phyloP scores from a whole-genome alignment of 2,888 invertebrate genomes.

The Limnephilus marmoratus region DNA sequence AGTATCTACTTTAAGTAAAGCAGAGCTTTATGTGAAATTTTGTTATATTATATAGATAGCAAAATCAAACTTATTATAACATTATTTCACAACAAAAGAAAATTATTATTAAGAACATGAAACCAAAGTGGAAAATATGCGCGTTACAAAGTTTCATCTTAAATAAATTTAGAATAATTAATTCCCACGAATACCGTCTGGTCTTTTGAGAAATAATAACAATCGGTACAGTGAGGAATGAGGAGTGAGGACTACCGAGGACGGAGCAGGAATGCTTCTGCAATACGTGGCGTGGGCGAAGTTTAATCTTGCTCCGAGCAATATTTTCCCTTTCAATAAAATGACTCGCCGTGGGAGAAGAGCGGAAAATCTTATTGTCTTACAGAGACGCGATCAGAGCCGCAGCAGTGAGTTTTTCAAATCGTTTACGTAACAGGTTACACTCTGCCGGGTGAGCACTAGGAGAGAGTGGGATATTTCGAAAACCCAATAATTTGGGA shows the following conservation, averaged over 20 bases:
- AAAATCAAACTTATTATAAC: neutral
- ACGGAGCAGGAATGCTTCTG: neutral
- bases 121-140: slow-evolving; percentile 24
- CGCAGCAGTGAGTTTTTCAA: neutral
- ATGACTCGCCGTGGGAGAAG: slow-evolving; percentile 42
- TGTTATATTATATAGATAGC: neutral
- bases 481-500: too few relatives aligned
- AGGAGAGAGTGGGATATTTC: too few relatives aligned
- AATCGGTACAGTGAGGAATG: neutral
- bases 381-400: slow-evolving; percentile 7
- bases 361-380: slow-evolving; percentile 53
- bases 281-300: slow-evolving; percentile 15
- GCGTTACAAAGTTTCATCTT: neutral
- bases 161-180: slow-evolving; percentile 42
- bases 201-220: slow-evolving; percentile 8
- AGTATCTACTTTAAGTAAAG: neutral
- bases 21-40: neutral
- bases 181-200: slow-evolving; percentile 11
- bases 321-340: slow-evolving; percentile 58
- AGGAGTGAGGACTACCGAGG: too few relatives aligned
- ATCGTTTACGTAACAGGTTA: neutral
- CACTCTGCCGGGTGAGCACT: neutral
- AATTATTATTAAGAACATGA: neutral
- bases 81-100: neutral
- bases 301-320: slow-evolving; percentile 47